These are phyloP conservation scores for Pantherophis alleghaniensis DNA, from an alignment of 2,797 vertebrate species.

Conservation along the genomic window DNA sequence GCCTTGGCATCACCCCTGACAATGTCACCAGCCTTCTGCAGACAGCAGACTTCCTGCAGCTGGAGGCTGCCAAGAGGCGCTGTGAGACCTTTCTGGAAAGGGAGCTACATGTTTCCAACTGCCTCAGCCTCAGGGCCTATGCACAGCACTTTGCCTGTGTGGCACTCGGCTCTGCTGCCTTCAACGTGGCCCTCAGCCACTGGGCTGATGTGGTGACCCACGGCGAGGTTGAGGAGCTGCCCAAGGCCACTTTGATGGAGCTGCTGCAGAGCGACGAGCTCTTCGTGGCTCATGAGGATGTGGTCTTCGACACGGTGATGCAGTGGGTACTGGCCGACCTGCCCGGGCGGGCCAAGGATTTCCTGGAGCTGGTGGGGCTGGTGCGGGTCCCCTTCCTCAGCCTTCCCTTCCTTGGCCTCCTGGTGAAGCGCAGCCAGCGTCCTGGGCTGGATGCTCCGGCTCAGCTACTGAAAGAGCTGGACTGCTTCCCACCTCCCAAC, in stretches of 20 bases:
- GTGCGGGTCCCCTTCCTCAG: conserved; percentile 82
- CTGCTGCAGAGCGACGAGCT: conserved; percentile 83
- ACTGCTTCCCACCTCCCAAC: conserved; percentile 74
- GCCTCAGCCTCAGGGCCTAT: conserved; percentile 83
- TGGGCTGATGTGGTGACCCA: conserved; percentile 74
- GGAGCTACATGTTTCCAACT: conserved; percentile 85
- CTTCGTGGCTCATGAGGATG: conserved; percentile 77
- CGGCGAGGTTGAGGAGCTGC: conserved; percentile 77
- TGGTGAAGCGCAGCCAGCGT: conserved; percentile 74
- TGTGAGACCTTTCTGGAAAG: conserved; percentile 87
- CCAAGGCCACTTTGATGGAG: conserved; percentile 78
- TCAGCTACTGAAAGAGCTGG: conserved; percentile 79
- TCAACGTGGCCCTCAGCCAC: conserved; percentile 82
- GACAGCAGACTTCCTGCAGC: conserved; percentile 82
- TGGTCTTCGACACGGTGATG: conserved; percentile 79
- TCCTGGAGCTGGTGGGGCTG: conserved; percentile 79
- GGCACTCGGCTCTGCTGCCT: conserved; percentile 74
- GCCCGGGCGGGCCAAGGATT: conserved; percentile 75
- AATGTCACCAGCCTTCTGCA: conserved; percentile 83
- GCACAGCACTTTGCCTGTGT: conserved; percentile 79
- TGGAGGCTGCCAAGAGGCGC: conserved; percentile 77
- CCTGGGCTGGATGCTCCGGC: conserved; percentile 68
- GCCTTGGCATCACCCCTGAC: conserved; percentile 69
- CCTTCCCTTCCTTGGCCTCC: conserved; percentile 77
- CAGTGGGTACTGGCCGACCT: conserved; percentile 81